Base-by-base conservation (phyloP, 2,113 vertebrate species). In the Miniopterus natalensis region DNA sequence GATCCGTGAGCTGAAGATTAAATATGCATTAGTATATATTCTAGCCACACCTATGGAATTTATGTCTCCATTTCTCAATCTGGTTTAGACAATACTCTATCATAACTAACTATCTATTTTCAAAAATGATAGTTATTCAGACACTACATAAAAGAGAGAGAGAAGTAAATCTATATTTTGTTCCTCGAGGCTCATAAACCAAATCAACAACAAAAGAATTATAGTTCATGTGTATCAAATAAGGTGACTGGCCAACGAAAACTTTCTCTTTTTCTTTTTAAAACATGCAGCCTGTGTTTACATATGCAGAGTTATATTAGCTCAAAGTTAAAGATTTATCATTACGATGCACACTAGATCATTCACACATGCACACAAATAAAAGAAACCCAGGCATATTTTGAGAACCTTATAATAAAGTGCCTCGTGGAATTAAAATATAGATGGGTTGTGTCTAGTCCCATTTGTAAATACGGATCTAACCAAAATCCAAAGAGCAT, bases 401-500 rank as follows among this genome's bases (percentile, higher is more conserved):
- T 75, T 71, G 42, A 92, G 55, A 84, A 81, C 13, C 20, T 95
- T 8, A 53, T 31, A 65, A 87, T 68, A 79, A 79, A 20, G 2
- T 9, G 1, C 42, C 73, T 88, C n/a, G 55, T 17, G 6, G 6
- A 70, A 75, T 66, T 10, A 79, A 20, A 68, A 85, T 88, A 36
- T 10, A 77, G 42, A 88, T 55, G 51, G 45, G 3, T 5, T 59
- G 0, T n/a, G 47, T 83, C 78, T 23, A n/a, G 47, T 74, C 18
- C 51, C 63, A 75, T 79, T 49, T 78, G 20, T 42, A 73, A 84
- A 94, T 70, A 88, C 3, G 68, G 42, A 55, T 95, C 21, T 59
- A 94, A 88, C 88, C 18, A 88, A 78, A 77, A 92, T 88, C 45
- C 74, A 63, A 90, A 86, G n/a, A 79, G 20, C 15, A 85, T 65